Percentiles rank a stretch among this genome's conserved stretches.
These are phyloP conservation scores for Salvelinus sp. DNA, from an alignment of 2,113 vertebrate species.

Conservation along the genomic window DNA sequence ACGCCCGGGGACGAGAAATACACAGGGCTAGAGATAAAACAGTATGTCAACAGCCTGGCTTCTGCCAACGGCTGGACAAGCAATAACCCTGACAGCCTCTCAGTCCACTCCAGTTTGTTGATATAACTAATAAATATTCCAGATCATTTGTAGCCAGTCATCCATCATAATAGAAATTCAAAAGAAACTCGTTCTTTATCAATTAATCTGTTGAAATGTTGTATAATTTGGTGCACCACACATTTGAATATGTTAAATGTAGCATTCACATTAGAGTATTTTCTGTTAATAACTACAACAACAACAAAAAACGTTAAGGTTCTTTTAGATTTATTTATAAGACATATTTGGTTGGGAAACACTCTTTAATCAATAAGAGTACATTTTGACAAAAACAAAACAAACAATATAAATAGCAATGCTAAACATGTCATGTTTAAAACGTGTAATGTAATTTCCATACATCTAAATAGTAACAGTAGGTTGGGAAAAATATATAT, in stretches of 20 bases:
- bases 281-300: neutral
- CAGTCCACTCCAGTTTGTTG: slow-evolving; percentile 13
- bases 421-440: neutral
- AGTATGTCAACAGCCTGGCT: slow-evolving; percentile 40
- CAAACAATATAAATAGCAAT: slow-evolving; percentile 1
- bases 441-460: neutral
- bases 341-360: slow-evolving; percentile 20
- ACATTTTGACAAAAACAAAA: slow-evolving; percentile 21
- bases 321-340: slow-evolving; percentile 46
- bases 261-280: neutral
- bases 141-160: slow-evolving; percentile 22
- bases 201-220: neutral
- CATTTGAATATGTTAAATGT: neutral
- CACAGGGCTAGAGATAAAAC: slow-evolving; percentile 48
- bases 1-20: slow-evolving; percentile 37
- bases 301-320: neutral
- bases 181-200: neutral
- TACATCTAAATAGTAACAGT: neutral
- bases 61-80: slow-evolving; percentile 21
- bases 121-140: slow-evolving; percentile 33
- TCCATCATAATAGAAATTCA: neutral
- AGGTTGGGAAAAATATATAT: neutral
- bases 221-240: neutral
- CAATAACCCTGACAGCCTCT: slow-evolving; percentile 20
- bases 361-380: slow-evolving; percentile 8